Conservation (phyloP, 2,113 vertebrate species). For the Eublepharis macularius region DNA sequence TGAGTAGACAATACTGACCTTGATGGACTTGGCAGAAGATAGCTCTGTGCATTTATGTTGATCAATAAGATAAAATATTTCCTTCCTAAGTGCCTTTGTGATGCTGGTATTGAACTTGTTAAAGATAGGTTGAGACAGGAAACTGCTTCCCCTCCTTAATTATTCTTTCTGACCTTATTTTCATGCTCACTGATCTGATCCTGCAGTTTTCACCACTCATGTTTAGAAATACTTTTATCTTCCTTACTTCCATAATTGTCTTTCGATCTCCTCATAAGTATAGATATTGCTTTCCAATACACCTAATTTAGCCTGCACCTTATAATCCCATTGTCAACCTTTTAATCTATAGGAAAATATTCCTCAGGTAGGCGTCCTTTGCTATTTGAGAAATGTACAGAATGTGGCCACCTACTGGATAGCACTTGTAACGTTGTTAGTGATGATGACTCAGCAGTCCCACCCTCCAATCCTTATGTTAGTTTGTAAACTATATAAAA, state of each 20-base stretch:
- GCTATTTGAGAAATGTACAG: too few species aligned
- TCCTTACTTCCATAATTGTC: neutral
- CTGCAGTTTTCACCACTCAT: neutral
- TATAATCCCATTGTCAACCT: neutral
- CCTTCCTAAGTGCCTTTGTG: neutral
- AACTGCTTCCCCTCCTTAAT: neutral
- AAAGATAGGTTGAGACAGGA: neutral
- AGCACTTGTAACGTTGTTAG: neutral
- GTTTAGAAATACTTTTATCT: neutral
- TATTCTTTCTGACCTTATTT: neutral
- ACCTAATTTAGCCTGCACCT: neutral
- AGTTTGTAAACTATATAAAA: too few species aligned
- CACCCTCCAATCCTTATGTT: too few species aligned
- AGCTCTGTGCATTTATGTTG: neutral
- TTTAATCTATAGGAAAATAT: neutral
- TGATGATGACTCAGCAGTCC: too few species aligned
- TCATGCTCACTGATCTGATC: neutral
- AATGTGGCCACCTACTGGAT: neutral
- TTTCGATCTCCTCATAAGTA: neutral
- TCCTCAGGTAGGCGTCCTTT: neutral
- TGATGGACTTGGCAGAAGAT: too few species aligned
- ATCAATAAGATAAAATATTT: neutral
- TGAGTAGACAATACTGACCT: too few species aligned
- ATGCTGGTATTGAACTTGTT: neutral
- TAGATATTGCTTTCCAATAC: neutral